Evolutionary conservation across 2,797 vertebrate species (phyloP), one percentile per base, ranked within the genome.

Genomic region (Cetoscarus ocellatus): DNA sequence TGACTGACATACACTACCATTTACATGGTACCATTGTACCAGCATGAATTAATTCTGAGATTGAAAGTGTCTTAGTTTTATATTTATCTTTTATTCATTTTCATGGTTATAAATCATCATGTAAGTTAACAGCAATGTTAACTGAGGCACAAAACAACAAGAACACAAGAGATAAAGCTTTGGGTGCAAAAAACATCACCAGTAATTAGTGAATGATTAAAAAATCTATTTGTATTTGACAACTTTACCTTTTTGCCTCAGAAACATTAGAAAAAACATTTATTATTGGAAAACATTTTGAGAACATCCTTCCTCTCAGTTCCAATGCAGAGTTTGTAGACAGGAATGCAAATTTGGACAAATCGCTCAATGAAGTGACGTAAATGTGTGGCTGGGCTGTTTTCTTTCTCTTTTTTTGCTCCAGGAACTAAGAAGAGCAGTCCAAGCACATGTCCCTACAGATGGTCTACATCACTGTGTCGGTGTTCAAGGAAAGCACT

Each of bases 401-500:
- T 64, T 65, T 44, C 10, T 61, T 61, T 60, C 48, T 60, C 55
- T 34, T 53, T 45, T n/a, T 51, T 13, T 54, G 49, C 53, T 67
- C 79, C 45, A 12, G 8, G 39, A 10, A 11, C 54, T 55, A 51
- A 14, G 34, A 51, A 14, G 34, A 56, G 40, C 60, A 40, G 53
- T 76, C 57, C 18, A 60, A 73, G 60, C 64, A 77, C 56, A 63
- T 81, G 81, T 75, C 54, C 42, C 57, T 69, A 72, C 75, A 68
- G 61, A 61, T 71, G 76, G 67, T 73, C 61, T 17, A 34, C 39
- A 73, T 49, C 34, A 35, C 69, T 68, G 79, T 58, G 70, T 89
- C 61, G 68, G 64, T 82, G 84, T 89, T 73, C 71, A 51, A 10
- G 74, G 74, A 81, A 78, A 45, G 42, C 9, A 67, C 58, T 80